These are phyloP conservation scores for Xanthia icteritia DNA, from an alignment of 2,888 invertebrate genomes.

Conservation along the genomic window DNA sequence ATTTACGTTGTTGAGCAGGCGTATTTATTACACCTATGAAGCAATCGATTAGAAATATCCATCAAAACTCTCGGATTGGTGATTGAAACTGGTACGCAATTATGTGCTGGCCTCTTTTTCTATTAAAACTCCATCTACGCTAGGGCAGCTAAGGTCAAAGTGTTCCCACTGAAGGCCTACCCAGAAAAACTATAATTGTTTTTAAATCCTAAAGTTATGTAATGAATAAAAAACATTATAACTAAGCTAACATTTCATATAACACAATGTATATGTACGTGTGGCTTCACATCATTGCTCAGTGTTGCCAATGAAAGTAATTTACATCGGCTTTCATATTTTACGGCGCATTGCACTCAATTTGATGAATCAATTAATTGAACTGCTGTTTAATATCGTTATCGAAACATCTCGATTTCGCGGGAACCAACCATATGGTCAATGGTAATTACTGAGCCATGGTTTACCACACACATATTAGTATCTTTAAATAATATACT, in stretches of 20 bases:
- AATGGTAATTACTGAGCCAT: slow-evolving; percentile 32
- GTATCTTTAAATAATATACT: no score
- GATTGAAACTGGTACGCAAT: no score
- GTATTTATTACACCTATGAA: no score
- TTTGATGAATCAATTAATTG: slow-evolving; percentile 65
- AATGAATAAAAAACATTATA: neutral
- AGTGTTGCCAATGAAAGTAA: slow-evolving; percentile 50
- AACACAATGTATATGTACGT: neutral
- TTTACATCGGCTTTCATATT: slow-evolving; percentile 66
- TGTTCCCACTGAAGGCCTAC: no score
- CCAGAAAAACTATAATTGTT: no score
- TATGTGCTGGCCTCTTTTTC: no score
- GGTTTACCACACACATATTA: neutral
- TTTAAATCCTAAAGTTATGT: neutral
- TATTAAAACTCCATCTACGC: no score
- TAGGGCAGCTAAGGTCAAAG: no score
- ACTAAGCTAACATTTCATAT: slow-evolving; percentile 5
- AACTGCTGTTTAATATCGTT: slow-evolving; percentile 45
- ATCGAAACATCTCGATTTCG: slow-evolving; percentile 35
- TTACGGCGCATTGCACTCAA: slow-evolving; percentile 60
- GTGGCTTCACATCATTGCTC: slow-evolving; percentile 1
- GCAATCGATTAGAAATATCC: no score
- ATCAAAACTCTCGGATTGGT: no score
- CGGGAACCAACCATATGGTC: slow-evolving; percentile 8
- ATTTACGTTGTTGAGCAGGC: no score